A percentile compares a stretch with the other conserved stretches of the same genome.
These are phyloP conservation scores for Ariolimax columbianus DNA, from an alignment of 2,888 invertebrate genomes.

Conservation along the genomic window DNA sequence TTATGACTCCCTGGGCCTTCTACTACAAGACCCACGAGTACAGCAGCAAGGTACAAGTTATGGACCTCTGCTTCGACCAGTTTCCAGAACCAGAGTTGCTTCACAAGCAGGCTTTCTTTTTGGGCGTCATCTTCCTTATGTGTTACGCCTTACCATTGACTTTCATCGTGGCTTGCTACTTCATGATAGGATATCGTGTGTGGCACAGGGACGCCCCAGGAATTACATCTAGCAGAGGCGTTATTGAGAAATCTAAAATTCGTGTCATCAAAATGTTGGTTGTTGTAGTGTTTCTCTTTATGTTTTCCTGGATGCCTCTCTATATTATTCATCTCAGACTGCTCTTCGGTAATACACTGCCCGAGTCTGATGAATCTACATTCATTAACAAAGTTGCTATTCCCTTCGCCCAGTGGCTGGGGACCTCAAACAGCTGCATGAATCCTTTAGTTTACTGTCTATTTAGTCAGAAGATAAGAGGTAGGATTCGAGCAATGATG, in stretches of 20 bases:
- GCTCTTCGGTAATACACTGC: conserved; percentile 46
- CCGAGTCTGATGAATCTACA: conserved; percentile 87
- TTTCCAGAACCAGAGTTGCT: conserved; percentile 3
- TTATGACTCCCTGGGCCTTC: conserved; percentile 93
- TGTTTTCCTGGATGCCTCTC: conserved; percentile 91
- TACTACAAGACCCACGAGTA: conserved; percentile 85
- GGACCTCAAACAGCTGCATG: conserved; percentile 88
- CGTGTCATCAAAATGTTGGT: conserved; percentile 96
- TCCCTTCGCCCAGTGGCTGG: conserved; percentile 57
- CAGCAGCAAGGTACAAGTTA: conserved; percentile 45
- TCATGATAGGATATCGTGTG: conserved; percentile 93
- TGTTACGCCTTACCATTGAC: conserved; percentile 95
- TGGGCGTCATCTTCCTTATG: conserved; percentile 91
- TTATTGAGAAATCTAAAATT: conserved; percentile 89
- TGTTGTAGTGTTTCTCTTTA: conserved; percentile 94
- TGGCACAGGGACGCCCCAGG: conserved; percentile 92
- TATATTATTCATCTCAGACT: conserved; percentile 92
- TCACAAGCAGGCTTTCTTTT: conserved; percentile 90
- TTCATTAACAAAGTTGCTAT: conserved; percentile 84
- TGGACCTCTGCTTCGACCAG: conserved; percentile 47
- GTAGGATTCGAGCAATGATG: conserved; percentile 53
- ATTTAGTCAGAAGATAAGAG: conserved; percentile 85
- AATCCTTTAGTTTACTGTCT: conserved; percentile 96
- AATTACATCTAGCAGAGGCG: conserved; percentile 81
- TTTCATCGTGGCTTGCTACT: conserved; percentile 93